Percentiles rank a stretch among this genome's conserved stretches.
Evolutionary conservation across 2,113 vertebrate species (phyloP).

Genomic region (Sapajus apella): DNA sequence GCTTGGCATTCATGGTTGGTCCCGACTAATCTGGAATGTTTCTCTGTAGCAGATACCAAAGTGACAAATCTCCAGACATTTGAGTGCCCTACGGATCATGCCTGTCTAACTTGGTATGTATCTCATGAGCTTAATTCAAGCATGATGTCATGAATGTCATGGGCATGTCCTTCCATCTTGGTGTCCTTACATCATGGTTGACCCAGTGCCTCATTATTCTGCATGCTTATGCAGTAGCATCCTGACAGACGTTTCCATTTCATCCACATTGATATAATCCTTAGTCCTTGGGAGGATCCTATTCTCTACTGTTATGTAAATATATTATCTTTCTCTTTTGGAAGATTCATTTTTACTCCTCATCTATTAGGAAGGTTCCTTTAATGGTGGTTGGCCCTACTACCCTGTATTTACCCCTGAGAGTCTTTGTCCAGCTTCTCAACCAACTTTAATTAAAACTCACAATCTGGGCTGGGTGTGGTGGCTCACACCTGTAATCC

Average conservation of each 20-base stretch:
- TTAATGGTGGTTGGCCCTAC: neutral
- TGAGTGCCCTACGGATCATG: neutral
- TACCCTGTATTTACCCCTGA: neutral
- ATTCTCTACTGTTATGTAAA: neutral
- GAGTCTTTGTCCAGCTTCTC: neutral
- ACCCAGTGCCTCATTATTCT: neutral
- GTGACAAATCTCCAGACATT: constrained; percentile 5
- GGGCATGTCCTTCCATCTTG: neutral
- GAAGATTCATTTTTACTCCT: constrained; percentile 1
- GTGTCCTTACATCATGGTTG: neutral
- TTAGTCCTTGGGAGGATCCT: neutral
- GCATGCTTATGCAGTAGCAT: too few species aligned
- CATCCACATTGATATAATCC: neutral
- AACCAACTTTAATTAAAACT: constrained; percentile 19
- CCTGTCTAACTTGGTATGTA: constrained; percentile 33
- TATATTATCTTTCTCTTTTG: neutral
- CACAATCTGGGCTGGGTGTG: neutral
- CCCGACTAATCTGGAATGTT: neutral
- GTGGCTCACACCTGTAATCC: too few species aligned
- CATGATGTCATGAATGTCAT: neutral
- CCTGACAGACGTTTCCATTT: neutral
- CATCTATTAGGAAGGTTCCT: neutral
- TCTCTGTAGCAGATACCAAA: neutral
- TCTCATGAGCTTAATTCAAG: constrained; percentile 15
- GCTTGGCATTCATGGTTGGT: neutral